Evolutionary conservation across 1,140 invertebrate genomes (phyloP).

Genomic region (Megathymus violae): DNA sequence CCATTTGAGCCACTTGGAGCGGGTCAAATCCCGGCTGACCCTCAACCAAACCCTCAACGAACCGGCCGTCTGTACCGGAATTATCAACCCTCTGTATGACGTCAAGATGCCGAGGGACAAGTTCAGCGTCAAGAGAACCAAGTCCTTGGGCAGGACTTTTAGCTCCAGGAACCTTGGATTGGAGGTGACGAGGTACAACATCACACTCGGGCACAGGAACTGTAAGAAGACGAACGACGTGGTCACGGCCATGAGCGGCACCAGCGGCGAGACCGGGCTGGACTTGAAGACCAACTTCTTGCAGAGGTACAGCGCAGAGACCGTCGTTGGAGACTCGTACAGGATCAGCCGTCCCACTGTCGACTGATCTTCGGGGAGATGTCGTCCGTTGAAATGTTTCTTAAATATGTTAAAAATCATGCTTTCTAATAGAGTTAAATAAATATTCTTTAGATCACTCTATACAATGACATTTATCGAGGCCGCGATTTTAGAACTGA

Average conservation of each 20-base stretch:
- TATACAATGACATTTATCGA: too few species aligned
- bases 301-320: conserved; percentile 52
- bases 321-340: conserved; percentile 67
- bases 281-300: conserved; percentile 62
- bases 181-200: conserved; percentile 63
- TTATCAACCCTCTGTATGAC: conserved; percentile 72
- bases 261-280: conserved; percentile 59
- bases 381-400: too few species aligned
- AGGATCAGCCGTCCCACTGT: conserved; percentile 64
- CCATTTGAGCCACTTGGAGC: conserved; percentile 33
- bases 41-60: conserved; percentile 39
- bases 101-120: conserved; percentile 67
- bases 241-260: conserved; percentile 60
- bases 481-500: too few species aligned
- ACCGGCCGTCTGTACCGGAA: conserved; percentile 54
- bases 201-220: conserved; percentile 54
- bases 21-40: conserved; percentile 31
- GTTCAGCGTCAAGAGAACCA: conserved; percentile 68
- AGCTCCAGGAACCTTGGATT: conserved; percentile 59
- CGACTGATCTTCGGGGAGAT: too few species aligned
- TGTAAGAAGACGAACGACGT: conserved; percentile 73
- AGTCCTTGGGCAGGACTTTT: conserved; percentile 65
- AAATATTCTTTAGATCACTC: too few species aligned
- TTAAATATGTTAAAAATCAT: too few species aligned
- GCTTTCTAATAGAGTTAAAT: too few species aligned